phyloP scores from a whole-genome alignment of 2,113 vertebrate genomes.

The Neomonachus schauinslandi region DNA sequence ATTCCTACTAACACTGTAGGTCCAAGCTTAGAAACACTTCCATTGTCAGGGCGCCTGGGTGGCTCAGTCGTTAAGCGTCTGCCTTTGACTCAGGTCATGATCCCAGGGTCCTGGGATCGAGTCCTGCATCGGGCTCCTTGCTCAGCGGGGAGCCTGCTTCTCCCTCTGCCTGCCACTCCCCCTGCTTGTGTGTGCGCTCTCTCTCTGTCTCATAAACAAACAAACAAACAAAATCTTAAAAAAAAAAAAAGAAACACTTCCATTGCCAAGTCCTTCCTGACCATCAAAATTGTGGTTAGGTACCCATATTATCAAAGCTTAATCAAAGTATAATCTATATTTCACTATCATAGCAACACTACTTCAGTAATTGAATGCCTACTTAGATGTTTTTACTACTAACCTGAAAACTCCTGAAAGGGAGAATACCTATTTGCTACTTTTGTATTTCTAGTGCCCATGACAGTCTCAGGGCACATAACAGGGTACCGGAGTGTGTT shows the following conservation, averaged over 20 bases:
- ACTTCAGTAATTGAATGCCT: neutral
- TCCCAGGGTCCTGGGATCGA: neutral
- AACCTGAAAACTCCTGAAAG: neutral
- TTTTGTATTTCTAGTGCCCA: neutral
- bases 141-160: neutral
- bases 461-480: neutral
- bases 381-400: neutral
- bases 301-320: neutral
- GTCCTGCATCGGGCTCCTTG: neutral
- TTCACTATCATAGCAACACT: neutral
- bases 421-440: neutral
- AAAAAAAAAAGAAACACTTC: neutral
- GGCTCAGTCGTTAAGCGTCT: neutral
- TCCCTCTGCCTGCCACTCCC: neutral
- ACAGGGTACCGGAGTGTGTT: neutral
- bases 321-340: neutral
- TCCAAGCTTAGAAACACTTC: neutral
- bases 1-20: neutral
- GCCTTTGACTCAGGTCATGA: neutral
- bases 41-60: neutral
- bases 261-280: neutral
- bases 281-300: neutral
- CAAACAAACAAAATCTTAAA: neutral
- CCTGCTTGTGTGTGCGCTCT: neutral
- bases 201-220: neutral